A percentile compares a stretch with the other conserved stretches of the same genome.
Evolutionary conservation across 2,888 invertebrate genomes (phyloP).

Genomic region (Pomacea canaliculata): DNA sequence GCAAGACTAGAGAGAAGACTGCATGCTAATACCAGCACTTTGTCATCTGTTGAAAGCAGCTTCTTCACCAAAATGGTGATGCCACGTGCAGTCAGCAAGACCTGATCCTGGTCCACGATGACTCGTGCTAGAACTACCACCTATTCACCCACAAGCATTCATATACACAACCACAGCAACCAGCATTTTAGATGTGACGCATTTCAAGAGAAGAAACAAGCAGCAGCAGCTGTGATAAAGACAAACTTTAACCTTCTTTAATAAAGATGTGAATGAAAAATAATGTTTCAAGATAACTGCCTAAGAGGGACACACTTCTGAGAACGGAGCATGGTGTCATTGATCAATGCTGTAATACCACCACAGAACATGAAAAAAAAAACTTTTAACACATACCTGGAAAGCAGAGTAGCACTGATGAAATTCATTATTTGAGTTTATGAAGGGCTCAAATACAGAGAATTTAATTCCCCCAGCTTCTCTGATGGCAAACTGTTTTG

Average conservation of each 20-base stretch:
- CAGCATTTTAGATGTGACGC: no score
- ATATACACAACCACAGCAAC: not conserved
- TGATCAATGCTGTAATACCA: no score
- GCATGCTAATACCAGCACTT: constrained; percentile 64
- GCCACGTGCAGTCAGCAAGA: constrained; percentile 65
- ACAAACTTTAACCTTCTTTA: no score
- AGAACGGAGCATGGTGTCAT: no score
- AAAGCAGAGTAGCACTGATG: constrained; percentile 66
- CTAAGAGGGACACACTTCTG: no score
- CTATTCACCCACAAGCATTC: constrained; percentile 37
- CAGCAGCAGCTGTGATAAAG: no score
- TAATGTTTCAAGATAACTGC: no score
- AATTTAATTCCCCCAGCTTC: constrained; percentile 67
- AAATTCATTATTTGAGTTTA: constrained; percentile 60
- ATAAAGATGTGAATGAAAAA: no score
- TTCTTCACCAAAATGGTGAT: constrained; percentile 64
- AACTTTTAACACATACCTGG: constrained; percentile 46
- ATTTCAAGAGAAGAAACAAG: no score
- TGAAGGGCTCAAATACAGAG: constrained; percentile 62
- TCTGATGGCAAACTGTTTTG: constrained; percentile 67
- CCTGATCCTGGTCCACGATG: constrained; percentile 66
- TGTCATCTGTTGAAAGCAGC: constrained; percentile 59
- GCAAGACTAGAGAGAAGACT: constrained; percentile 67
- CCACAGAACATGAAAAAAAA: no score
- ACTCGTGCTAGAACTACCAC: constrained; percentile 68